phyloP scores from a whole-genome alignment of 1,140 invertebrate genomes.

The Panagrolaimus sp. region DNA sequence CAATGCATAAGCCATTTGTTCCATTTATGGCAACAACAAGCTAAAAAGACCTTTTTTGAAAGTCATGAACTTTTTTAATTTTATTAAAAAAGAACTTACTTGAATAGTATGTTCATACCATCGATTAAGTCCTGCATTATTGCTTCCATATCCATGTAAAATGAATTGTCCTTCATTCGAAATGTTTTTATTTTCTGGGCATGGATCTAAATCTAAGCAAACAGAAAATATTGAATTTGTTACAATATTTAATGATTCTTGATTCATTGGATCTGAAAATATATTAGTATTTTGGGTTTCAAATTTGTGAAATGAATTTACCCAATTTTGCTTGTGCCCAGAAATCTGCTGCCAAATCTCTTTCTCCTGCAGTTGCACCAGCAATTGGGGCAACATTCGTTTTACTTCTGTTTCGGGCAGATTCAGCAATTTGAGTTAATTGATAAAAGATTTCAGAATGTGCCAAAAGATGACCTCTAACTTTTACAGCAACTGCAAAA shows the following conservation, averaged over 20 bases:
- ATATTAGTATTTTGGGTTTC: too few relatives aligned
- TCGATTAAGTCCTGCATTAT: constrained; percentile 47
- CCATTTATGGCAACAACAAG: constrained; percentile 81
- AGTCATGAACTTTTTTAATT: background rate
- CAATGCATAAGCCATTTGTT: constrained; percentile 85
- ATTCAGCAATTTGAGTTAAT: constrained; percentile 36
- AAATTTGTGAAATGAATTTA: background rate
- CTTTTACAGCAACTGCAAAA: constrained; percentile 25
- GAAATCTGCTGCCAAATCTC: constrained; percentile 45
- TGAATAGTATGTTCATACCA: constrained; percentile 58
- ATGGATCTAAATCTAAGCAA: constrained; percentile 41
- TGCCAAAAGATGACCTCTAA: constrained; percentile 27
- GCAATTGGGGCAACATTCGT: constrained; percentile 39
- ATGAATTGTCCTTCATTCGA: constrained; percentile 36
- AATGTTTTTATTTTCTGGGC: background rate
- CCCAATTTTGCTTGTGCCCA: constrained; percentile 33
- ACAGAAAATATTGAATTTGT: constrained; percentile 49
- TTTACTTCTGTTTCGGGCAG: constrained; percentile 41
- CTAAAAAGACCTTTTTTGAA: constrained; percentile 61
- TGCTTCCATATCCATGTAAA: constrained; percentile 48
- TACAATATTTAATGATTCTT: constrained; percentile 42
- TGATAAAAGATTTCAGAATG: constrained; percentile 43
- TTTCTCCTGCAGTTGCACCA: constrained; percentile 43
- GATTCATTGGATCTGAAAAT: constrained; percentile 35
- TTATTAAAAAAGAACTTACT: constrained; percentile 51